Evolutionary conservation across 1,140 invertebrate genomes (phyloP).

Genomic region (Homalodisca vitripennis): DNA sequence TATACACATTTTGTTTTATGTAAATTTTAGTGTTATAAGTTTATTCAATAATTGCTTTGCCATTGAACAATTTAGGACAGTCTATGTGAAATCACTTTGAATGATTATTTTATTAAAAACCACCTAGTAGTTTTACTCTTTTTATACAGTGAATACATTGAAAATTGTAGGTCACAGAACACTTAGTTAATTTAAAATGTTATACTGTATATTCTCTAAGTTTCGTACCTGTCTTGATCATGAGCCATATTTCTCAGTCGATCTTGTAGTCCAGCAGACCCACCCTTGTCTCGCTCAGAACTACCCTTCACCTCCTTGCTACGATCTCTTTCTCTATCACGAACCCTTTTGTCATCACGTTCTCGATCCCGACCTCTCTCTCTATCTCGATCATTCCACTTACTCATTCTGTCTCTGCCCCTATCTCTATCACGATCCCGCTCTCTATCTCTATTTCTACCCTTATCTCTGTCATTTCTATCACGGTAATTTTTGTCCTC

Average conservation of each 20-base stretch:
- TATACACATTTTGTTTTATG: no score
- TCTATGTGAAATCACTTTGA: no score
- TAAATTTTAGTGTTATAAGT: no score
- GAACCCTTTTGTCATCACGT: conserved; percentile 31
- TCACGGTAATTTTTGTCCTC: conserved; percentile 40
- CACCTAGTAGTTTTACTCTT: no score
- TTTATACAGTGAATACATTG: no score
- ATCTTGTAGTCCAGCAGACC: conserved; percentile 49
- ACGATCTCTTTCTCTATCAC: conserved; percentile 36
- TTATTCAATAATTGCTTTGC: no score
- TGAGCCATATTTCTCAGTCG: conserved; percentile 50
- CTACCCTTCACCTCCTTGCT: conserved; percentile 41
- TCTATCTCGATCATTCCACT: conserved; percentile 44
- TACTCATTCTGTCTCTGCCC: conserved; percentile 31
- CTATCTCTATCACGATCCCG: conserved; percentile 40
- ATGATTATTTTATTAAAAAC: no score
- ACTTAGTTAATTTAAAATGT: no score
- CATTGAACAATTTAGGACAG: no score
- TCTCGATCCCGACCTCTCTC: conserved; percentile 44
- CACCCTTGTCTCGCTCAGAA: conserved; percentile 41
- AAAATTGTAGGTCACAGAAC: no score
- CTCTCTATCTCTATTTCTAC: conserved; percentile 35
- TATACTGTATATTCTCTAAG: no score
- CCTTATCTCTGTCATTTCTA: conserved; percentile 39
- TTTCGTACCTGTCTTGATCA: conserved; percentile 37